Evolutionary conservation across 2,797 vertebrate genomes (phyloP).

Genomic region (Hippopotamyrus pictus): DNA sequence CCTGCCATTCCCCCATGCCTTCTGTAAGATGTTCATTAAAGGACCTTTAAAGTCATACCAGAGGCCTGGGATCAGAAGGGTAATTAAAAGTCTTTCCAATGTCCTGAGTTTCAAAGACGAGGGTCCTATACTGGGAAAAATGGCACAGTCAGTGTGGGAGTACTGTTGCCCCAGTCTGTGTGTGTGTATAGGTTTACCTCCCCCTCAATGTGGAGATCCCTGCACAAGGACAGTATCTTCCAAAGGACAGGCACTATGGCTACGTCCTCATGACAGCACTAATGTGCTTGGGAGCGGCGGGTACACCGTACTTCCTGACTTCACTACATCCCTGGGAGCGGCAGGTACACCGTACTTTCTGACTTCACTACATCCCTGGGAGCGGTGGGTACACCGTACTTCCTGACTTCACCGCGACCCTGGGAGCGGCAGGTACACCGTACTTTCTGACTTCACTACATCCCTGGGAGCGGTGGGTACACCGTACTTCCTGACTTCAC

Average conservation of each 20-base stretch:
- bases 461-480: no score
- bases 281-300: neutral
- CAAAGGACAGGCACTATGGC: neutral
- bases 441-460: no score
- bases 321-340: no score
- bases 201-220: neutral
- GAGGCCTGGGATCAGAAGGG: neutral
- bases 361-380: no score
- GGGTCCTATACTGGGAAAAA: neutral
- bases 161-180: neutral
- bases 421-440: no score
- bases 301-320: neutral
- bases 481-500: no score
- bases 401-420: no score
- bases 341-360: no score
- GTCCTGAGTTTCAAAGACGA: neutral
- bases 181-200: neutral
- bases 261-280: neutral
- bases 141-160: neutral
- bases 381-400: no score
- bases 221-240: neutral
- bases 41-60: neutral
- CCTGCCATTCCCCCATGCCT: no score
- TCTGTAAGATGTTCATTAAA: neutral
- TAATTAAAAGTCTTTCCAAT: neutral